Conservation (phyloP, 92 coral and sea anemone genomes). For the Epizoanthus illoricatus region DNA sequence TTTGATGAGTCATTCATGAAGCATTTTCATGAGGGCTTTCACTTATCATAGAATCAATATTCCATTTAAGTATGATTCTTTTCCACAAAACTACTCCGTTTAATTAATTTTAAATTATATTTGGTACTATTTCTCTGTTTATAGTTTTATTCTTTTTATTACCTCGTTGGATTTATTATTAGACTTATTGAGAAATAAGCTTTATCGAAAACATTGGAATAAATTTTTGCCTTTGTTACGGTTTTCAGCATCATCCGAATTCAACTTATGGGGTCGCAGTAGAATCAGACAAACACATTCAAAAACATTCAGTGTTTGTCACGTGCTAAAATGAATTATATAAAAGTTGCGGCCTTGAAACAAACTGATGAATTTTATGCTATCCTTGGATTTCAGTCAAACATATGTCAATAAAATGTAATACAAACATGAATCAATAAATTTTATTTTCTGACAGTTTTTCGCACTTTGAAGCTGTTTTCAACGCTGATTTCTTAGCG, state of each 20-base stretch:
- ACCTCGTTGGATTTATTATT: not conserved
- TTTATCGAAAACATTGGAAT: slow-evolving; percentile 14
- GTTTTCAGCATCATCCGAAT: slow-evolving; percentile 5
- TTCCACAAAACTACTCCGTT: not conserved
- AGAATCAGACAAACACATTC: not conserved
- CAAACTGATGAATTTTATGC: not conserved
- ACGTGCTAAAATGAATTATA: slow-evolving; percentile 19
- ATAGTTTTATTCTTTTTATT: not conserved
- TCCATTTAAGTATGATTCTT: not conserved
- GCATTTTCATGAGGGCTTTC: not conserved
- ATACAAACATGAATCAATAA: too few relatives aligned
- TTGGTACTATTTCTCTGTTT: slow-evolving; percentile 1
- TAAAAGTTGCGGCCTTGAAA: not conserved
- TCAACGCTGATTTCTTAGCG: slow-evolving; percentile 6
- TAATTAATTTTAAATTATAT: slow-evolving; percentile 5
- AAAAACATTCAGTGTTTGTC: slow-evolving; percentile 8
- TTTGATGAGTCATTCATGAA: not conserved
- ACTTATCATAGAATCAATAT: not conserved
- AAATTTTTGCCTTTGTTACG: slow-evolving; percentile 12
- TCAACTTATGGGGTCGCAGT: not conserved
- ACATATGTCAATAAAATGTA: too few relatives aligned
- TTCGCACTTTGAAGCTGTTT: not conserved
- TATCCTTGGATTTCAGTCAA: not conserved
- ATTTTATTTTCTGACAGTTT: not conserved
- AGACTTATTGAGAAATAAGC: not conserved